phyloP scores from a whole-genome alignment of 2,797 vertebrate genomes.

The Erethizon dorsatum region DNA sequence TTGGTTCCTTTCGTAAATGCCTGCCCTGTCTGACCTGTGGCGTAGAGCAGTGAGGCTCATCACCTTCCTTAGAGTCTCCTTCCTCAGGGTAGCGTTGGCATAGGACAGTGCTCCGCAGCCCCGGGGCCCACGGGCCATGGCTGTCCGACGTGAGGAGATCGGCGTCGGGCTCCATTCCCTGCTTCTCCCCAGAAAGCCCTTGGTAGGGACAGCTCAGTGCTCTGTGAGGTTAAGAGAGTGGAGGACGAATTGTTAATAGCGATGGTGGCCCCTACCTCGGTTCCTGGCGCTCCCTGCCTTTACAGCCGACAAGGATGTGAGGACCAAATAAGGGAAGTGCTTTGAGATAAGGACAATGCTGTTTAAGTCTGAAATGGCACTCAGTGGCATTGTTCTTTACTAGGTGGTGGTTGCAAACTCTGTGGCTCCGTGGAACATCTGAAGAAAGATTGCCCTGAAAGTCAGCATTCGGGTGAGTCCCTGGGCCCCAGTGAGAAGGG shows the following conservation, averaged over 20 bases:
- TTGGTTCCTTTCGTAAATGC: background rate
- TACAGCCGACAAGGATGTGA: background rate
- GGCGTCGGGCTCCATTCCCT: background rate
- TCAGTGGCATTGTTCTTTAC: slow-evolving; percentile 50
- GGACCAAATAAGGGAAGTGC: background rate
- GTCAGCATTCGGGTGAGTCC: slow-evolving; percentile 93
- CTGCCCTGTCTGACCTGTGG: background rate
- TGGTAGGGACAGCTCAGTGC: background rate
- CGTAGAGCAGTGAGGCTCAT: background rate
- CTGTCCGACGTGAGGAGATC: background rate
- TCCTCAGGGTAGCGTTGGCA: background rate
- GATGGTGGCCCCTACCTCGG: background rate
- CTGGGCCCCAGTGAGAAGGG: background rate
- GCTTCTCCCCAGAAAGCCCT: background rate
- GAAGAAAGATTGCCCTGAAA: slow-evolving; percentile 96
- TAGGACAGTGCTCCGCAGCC: background rate
- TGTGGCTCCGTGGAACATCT: slow-evolving; percentile 98
- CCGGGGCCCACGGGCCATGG: background rate
- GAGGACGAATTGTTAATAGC: background rate
- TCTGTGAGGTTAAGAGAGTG: background rate
- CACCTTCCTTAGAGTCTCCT: background rate
- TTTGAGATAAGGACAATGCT: background rate
- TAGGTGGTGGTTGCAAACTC: slow-evolving; percentile 95
- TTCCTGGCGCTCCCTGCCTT: background rate
- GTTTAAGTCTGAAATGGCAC: background rate